These are phyloP conservation scores for Xanthorhoe spadicearia DNA, from an alignment of 2,888 invertebrate species.

Conservation along the genomic window DNA sequence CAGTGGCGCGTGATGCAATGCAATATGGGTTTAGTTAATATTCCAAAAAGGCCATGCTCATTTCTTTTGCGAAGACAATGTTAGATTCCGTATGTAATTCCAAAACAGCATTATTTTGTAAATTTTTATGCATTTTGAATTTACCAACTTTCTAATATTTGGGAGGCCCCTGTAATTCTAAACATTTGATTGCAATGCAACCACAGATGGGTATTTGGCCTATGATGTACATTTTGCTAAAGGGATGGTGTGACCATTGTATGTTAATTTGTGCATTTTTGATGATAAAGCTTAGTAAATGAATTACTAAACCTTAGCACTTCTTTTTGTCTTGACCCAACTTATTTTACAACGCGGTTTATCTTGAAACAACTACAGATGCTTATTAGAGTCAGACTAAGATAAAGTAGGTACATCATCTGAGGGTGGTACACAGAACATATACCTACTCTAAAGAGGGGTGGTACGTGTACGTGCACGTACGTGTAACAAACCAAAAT, in stretches of 20 bases:
- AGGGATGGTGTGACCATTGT: constrained; percentile 69
- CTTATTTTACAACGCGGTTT: too few relatives aligned
- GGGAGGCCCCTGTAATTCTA: constrained; percentile 11
- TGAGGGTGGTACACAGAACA: too few relatives aligned
- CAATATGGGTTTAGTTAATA: background rate
- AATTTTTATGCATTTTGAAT: background rate
- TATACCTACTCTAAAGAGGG: too few relatives aligned
- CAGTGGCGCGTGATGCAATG: background rate
- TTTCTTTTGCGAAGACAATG: background rate
- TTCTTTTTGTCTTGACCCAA: constrained; percentile 3
- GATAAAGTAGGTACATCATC: too few relatives aligned
- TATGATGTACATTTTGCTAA: constrained; percentile 69
- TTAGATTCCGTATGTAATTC: background rate
- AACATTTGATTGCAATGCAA: constrained; percentile 42
- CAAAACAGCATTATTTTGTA: background rate
- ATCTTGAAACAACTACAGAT: too few relatives aligned
- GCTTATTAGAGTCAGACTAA: too few relatives aligned
- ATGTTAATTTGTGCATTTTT: constrained; percentile 75
- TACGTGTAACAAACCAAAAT: too few relatives aligned
- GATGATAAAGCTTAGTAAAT: constrained; percentile 80
- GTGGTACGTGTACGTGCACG: too few relatives aligned
- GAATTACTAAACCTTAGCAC: constrained; percentile 60
- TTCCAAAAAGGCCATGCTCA: background rate
- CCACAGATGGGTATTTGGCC: constrained; percentile 52
- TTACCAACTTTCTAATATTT: background rate